phyloP scores from a whole-genome alignment of 2,113 vertebrate species.

The Mustela nigripes region DNA sequence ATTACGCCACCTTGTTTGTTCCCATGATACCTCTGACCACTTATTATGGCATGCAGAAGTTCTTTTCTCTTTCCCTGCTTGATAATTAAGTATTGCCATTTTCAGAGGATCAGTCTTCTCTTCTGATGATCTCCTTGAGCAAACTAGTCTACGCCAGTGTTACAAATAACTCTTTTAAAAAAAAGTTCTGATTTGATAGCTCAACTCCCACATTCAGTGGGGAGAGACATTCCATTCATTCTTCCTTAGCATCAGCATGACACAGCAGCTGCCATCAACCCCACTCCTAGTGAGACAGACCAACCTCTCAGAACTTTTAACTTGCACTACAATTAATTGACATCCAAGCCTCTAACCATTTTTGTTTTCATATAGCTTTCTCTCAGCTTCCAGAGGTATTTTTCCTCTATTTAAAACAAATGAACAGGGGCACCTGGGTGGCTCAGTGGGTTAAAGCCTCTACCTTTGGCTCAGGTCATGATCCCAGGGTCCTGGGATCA shows the following conservation, averaged over 20 bases:
- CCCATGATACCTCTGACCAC: not conserved
- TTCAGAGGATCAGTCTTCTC: not conserved
- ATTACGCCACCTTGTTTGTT: not conserved
- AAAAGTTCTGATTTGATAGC: not conserved
- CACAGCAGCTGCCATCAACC: not conserved
- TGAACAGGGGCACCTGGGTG: too few species aligned
- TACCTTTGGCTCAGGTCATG: too few species aligned
- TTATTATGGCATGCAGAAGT: not conserved
- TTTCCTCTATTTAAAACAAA: not conserved
- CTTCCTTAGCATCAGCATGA: not conserved
- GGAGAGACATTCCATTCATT: not conserved
- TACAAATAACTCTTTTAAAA: not conserved
- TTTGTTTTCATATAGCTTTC: not conserved
- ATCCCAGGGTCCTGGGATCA: too few species aligned
- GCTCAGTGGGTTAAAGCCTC: too few species aligned
- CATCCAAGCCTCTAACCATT: not conserved
- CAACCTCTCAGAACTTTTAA: not conserved
- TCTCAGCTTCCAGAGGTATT: not conserved
- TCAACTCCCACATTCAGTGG: not conserved
- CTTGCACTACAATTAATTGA: not conserved
- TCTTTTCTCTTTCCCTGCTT: not conserved
- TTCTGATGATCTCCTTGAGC: not conserved
- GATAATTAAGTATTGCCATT: not conserved
- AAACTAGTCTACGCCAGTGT: not conserved
- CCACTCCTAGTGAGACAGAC: not conserved